Percentiles rank a stretch among this genome's conserved stretches.
Conservation (phyloP, 2,888 invertebrate species). For the Caenorhabditis sinica region DNA sequence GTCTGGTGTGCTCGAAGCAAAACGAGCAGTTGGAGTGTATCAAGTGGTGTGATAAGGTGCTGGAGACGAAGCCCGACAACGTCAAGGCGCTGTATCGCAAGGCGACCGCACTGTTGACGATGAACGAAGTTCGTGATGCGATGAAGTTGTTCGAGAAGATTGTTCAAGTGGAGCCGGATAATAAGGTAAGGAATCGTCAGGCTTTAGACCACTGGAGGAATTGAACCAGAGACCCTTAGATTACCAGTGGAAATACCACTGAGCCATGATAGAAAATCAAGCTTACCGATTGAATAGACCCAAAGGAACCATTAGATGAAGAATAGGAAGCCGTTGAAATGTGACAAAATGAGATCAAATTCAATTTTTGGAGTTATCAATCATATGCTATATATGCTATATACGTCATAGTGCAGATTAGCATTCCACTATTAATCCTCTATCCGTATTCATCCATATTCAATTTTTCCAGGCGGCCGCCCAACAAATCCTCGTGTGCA, state of each 20-base stretch:
- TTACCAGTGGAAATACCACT: too few species aligned
- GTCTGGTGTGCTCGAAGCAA: conserved; percentile 84
- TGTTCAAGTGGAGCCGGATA: conserved; percentile 90
- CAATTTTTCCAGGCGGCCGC: conserved; percentile 75
- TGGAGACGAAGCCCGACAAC: conserved; percentile 89
- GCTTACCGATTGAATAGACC: too few species aligned
- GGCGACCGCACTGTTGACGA: conserved; percentile 74
- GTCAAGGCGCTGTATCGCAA: conserved; percentile 93
- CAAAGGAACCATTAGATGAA: too few species aligned
- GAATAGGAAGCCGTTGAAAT: too few species aligned
- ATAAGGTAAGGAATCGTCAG: conserved; percentile 85
- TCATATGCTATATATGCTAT: too few species aligned
- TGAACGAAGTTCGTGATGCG: conserved; percentile 90
- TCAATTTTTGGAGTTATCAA: too few species aligned
- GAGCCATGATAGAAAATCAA: too few species aligned
- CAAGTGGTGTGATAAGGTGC: conserved; percentile 89
- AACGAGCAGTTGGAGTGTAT: conserved; percentile 84
- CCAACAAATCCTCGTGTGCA: conserved; percentile 87
- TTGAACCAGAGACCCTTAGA: too few species aligned
- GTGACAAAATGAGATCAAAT: too few species aligned
- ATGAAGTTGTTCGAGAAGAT: conserved; percentile 90
- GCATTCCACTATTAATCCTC: too few species aligned
- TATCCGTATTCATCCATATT: neutral
- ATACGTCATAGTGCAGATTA: too few species aligned
- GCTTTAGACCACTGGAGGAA: too few species aligned